Evolutionary conservation across 1,140 invertebrate species (phyloP), one percentile per base, ranked within the genome.

Genomic region (Varroa destructor): DNA sequence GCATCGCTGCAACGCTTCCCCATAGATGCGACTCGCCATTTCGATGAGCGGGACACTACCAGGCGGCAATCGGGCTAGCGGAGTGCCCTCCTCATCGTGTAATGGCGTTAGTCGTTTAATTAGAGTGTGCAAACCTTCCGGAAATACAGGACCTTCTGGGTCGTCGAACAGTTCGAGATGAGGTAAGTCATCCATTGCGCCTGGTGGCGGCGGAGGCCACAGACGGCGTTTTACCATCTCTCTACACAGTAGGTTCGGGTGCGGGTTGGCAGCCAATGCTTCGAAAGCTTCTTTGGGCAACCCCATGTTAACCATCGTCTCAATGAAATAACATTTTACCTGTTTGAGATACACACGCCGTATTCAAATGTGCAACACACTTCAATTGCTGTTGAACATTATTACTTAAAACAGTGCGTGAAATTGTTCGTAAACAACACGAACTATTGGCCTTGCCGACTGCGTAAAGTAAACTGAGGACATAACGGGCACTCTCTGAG

Each of bases 261-360:
- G 46, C 37, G 61, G 61, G 10, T 40, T 43, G 12, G 61, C 61
- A 36, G 61, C 61, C n/a, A 67, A 37, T 14, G 61, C 61, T 37
- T 67, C 61, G 61, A 43, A 67, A 37, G 61, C 61, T 40, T 67
- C 61, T 46, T 67, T 67, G 40, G 61, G 61, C 12, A 67, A 67
- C 1, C 40, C 40, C 61, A 67, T 67, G 40, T 67, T 40, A 5
- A 43, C 46, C 61, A 67, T 67, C 40, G 46, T 67, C 10, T 67
- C 61, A 40, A 67, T 67, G 36, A 67, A 67, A 14, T 67, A 40
- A 40, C 40, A 40, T 67, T 67, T 67, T 3, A 67, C 61, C 61
- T 67, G 37, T 36, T 51, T 8, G 46, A 8, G 46, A 51, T 8
- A 51, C 46, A 51, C 3, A 51, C 46, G 8, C 46, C 46, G 8